Base-by-base conservation (phyloP, 2,113 vertebrate genomes). In the Mungos mungo region DNA sequence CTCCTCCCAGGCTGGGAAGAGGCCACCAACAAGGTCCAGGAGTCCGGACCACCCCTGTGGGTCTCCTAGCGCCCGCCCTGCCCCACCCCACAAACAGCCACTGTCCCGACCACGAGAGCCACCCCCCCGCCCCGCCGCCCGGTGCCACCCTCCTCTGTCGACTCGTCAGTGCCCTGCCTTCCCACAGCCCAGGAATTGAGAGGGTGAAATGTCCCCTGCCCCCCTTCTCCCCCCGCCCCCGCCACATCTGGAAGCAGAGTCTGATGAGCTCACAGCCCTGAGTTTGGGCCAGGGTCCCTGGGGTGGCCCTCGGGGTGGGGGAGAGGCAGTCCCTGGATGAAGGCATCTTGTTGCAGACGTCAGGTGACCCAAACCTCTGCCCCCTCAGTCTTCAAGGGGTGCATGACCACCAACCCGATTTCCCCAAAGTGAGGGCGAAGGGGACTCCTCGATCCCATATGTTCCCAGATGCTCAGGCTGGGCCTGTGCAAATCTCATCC, bases 321-420 rank as follows among this genome's bases (percentile, higher is more conserved):
- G 9, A 35, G 25, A 21, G 4, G 1, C 0, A 1, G 7, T 8
- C 21, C 25, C 16, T 9, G 80, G 57, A 4, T 5, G 45, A 38
- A 29, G 29, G 25, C 19, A 66, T 0, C 33, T 13, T 23, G 9
- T n/a, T 41, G 45, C 16, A 35, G 11, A 31, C 2, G 25, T 27
- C 38, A 2, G 19, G 41, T 3, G 33, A 63, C 10, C 57, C 41
- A 19, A 0, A 15, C n/a, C n/a, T 72, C 31, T 60, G 31, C 16
- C 57, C 31, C 3, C 27, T 33, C 0, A 0, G 27, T 47, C 60
- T 90, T 33, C 35, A 31, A 21, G 29, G 54, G 18, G 66, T 5
- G 0, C 10, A 13, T 1, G 14, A 10, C 9, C 0, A 12, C 12
- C 19, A 6, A 33, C 38, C 5, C 0, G 0, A 1, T 35, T 29